Evolutionary conservation across 1,140 invertebrate species (phyloP), one percentile per base, ranked within the genome.

Genomic region (Drosophila quadrilineata): DNA sequence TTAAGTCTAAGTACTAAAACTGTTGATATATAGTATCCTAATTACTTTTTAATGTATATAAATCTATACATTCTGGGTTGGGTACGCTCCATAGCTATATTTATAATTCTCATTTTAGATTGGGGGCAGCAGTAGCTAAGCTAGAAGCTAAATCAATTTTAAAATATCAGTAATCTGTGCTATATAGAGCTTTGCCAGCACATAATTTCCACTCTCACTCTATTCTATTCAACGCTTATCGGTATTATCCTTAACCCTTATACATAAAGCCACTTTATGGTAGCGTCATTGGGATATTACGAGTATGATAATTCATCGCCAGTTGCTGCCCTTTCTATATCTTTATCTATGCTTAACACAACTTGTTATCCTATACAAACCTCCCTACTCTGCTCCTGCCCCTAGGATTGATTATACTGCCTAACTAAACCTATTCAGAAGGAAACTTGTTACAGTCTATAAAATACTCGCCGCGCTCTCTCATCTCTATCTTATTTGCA

Each of bases 361-460:
- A 75, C 67, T 75, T 68, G 53, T 71, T 79, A 79, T 68, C 45
- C 79, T 84, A 85, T 16, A 38, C 24, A 12, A 31, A 45, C 36
- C 5, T 21, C 12, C 8, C 4, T 6, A 35, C 8, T 43, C 41
- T 29, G 21, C 24, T 33, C 19, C 24, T 38, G 48, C 35, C 40
- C 29, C 52, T 31, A 50, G 28, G 48, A 52, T 70, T 65, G 58
- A 43, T 65, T 64, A 29, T 45, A 38, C 45, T 60, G 53, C 66
- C 64, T 62, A 70, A 54, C 54, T 69, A 73, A 54, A n/a, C n/a
- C n/a, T n/a, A n/a, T 41, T 58, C 65, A 79, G 56, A 85, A 85
- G 79, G 79, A 85, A 86, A 79, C 79, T 86, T 53, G 75, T 68
- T 85, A 79, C 79, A 85, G 79, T 85, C 79, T 85, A 85, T 85